Evolutionary conservation across 1,140 invertebrate species (phyloP).

Genomic region (Oscheius sp.): DNA sequence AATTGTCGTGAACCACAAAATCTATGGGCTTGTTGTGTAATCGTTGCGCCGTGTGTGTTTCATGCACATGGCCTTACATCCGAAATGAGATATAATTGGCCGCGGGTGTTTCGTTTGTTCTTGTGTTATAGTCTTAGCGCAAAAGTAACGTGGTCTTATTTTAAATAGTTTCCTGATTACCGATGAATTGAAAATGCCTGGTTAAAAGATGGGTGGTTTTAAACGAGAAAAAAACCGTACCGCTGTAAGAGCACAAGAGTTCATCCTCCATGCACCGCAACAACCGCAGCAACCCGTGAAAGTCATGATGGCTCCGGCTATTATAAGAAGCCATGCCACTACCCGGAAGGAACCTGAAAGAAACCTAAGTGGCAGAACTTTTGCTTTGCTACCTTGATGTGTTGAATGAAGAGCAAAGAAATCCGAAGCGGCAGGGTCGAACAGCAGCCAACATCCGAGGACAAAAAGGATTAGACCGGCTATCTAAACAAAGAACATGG

Average conservation of each 20-base stretch:
- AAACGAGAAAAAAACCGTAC: constrained; percentile 16
- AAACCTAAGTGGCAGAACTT: too few species aligned
- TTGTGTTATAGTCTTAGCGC: too few species aligned
- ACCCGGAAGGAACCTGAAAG: constrained; percentile 33
- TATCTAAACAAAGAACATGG: not conserved
- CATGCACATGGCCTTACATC: too few species aligned
- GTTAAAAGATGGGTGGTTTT: too few species aligned
- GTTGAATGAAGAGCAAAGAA: constrained; percentile 36
- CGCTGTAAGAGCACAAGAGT: constrained; percentile 22
- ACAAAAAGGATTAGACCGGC: constrained; percentile 26
- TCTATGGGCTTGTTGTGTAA: too few species aligned
- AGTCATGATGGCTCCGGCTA: constrained; percentile 26
- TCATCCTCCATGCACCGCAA: constrained; percentile 31
- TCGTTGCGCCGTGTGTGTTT: too few species aligned
- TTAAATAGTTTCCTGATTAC: too few species aligned
- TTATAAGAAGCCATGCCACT: constrained; percentile 27
- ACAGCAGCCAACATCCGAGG: constrained; percentile 32
- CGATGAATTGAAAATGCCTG: too few species aligned
- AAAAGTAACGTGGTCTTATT: too few species aligned
- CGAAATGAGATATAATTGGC: too few species aligned
- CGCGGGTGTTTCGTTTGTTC: too few species aligned
- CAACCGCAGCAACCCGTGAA: constrained; percentile 33
- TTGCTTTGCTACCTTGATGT: constrained; percentile 21
- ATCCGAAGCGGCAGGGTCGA: constrained; percentile 34
- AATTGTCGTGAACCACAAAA: too few species aligned